These are phyloP conservation scores for Melanerpes aurifrons DNA, from an alignment of 2,113 vertebrate genomes.

Conservation along the genomic window DNA sequence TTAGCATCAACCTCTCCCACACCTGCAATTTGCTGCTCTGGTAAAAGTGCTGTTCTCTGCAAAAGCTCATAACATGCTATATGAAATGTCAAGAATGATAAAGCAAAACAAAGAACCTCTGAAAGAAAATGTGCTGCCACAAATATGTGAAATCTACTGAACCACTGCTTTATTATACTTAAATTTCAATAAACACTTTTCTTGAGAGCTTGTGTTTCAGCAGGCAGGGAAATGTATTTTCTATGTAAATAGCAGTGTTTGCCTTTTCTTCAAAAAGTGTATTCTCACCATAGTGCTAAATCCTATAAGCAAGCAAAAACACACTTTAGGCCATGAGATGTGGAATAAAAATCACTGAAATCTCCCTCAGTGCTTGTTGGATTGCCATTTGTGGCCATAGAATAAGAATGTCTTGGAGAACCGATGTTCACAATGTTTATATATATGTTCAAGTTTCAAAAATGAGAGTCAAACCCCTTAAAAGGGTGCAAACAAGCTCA, in stretches of 20 bases:
- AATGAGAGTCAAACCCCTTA: background rate
- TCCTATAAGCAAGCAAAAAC: background rate
- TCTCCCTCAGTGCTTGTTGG: background rate
- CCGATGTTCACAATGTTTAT: background rate
- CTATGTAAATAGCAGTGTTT: slow-evolving; percentile 45
- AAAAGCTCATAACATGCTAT: background rate
- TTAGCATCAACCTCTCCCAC: background rate
- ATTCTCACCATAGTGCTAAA: slow-evolving; percentile 26
- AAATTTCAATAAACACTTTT: slow-evolving; percentile 38
- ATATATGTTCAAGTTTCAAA: background rate
- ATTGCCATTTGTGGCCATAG: background rate
- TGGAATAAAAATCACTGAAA: background rate
- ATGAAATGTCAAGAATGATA: slow-evolving; percentile 55
- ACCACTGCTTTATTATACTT: slow-evolving; percentile 21
- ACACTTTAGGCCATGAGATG: background rate
- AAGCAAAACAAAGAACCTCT: slow-evolving; percentile 36
- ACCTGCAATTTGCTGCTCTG: background rate
- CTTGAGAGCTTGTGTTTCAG: slow-evolving; percentile 21
- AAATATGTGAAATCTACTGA: slow-evolving; percentile 35
- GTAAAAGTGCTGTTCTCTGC: slow-evolving; percentile 14
- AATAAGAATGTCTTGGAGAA: background rate
- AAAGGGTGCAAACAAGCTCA: background rate
- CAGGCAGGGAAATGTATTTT: slow-evolving; percentile 17
- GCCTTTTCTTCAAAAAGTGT: slow-evolving; percentile 2
- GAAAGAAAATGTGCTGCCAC: slow-evolving; percentile 11